Conservation (phyloP, 1,140 invertebrate genomes). For the Leptinotarsa defecta region DNA sequence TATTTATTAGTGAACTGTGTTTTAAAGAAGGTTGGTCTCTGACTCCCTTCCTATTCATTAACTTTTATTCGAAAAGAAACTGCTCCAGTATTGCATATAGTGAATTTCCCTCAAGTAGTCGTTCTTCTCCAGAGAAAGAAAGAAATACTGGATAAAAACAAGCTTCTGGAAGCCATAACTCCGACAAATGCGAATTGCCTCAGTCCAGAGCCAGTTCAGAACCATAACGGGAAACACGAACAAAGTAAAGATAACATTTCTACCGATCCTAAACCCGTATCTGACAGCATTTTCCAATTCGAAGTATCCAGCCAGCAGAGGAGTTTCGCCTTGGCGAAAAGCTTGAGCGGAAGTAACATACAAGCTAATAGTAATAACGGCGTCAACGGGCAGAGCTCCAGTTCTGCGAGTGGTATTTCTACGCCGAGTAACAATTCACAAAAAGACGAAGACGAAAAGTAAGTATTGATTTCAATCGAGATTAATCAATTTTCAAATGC, state of each 20-base stretch:
- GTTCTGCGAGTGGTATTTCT: slow-evolving; percentile 61
- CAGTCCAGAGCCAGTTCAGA: slow-evolving; percentile 57
- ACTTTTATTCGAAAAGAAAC: too few relatives aligned
- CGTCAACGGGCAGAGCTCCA: slow-evolving; percentile 56
- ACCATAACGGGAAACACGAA: slow-evolving; percentile 48
- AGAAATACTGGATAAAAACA: slow-evolving; percentile 59
- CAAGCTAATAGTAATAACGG: slow-evolving; percentile 56
- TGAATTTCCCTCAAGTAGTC: neutral
- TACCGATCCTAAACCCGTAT: slow-evolving; percentile 42
- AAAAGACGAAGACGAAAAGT: slow-evolving; percentile 57
- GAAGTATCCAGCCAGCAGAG: slow-evolving; percentile 35
- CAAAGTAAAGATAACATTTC: slow-evolving; percentile 57
- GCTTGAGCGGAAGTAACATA: slow-evolving; percentile 50
- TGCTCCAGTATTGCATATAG: neutral
- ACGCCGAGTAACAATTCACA: slow-evolving; percentile 60
- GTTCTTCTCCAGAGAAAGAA: slow-evolving; percentile 59
- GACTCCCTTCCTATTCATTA: too few relatives aligned
- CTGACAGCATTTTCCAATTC: slow-evolving; percentile 35
- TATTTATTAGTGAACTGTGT: too few relatives aligned
- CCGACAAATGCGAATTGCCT: slow-evolving; percentile 55
- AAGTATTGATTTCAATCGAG: slow-evolving; percentile 12
- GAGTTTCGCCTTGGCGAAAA: slow-evolving; percentile 48
- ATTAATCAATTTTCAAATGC: too few relatives aligned
- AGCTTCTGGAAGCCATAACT: slow-evolving; percentile 57
- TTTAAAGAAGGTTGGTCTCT: too few relatives aligned